Evolutionary conservation across 2,113 vertebrate species (phyloP), one percentile per base, ranked within the genome.

Genomic region (Falco punctatus): DNA sequence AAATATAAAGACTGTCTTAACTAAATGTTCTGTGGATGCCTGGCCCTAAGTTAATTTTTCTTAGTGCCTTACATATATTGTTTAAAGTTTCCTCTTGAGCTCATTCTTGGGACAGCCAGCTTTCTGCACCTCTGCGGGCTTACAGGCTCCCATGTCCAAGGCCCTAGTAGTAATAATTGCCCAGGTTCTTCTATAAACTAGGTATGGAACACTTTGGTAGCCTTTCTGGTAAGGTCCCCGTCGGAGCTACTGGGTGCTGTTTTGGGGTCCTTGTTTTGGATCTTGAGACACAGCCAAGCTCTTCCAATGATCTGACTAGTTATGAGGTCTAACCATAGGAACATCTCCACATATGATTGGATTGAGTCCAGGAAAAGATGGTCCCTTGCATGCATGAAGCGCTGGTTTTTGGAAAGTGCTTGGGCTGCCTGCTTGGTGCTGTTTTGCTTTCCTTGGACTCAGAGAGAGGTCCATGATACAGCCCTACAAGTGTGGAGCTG

Each of bases 401-500:
- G 6, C 14, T 14, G 12, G 6, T 70, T 28, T 85, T 66, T 71
- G 32, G n/a, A 59, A 77, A 30, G 57, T 2, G 0, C 64, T 86
- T 1, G 0, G n/a, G 5, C 62, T 46, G 42, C 35, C 69, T 52
- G 11, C 80, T 70, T 38, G 61, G 33, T 57, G 16, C 27, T 33
- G 18, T 22, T 21, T 27, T 85, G 5, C 16, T 57, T 84, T 74
- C 20, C 13, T 17, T 26, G 20, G 58, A 26, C 12, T 85, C 1
- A 81, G 1, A 38, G 24, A 64, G 42, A 46, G 27, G 30, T 81
- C 21, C 16, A 5, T 61, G 13, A 57, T 30, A 23, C 6, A 78
- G 13, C 8, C 54, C 51, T 13, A 19, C 0, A 0, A 10, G 15
- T 9, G 6, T 30, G 15, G 49, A 33, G 10, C 20, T 4, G 1